Conservation (phyloP, 2,888 invertebrate genomes). For the Heteromyza rotundicornis region DNA sequence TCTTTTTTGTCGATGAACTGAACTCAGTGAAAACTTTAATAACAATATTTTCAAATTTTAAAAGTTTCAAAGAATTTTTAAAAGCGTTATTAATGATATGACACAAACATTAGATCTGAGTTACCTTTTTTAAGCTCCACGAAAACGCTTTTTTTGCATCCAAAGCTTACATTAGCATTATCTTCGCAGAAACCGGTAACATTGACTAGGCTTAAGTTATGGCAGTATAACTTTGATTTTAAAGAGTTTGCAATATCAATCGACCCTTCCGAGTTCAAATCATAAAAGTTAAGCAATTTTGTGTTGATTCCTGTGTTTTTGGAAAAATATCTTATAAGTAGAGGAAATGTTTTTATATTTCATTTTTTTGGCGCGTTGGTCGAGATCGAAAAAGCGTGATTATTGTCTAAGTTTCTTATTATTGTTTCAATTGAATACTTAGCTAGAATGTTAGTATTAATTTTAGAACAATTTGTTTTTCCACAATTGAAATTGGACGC, state of each 20-base stretch:
- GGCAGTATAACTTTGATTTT: constrained; percentile 10
- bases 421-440: constrained; percentile 13
- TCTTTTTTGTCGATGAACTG: constrained; percentile 22
- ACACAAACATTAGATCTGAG: constrained; percentile 10
- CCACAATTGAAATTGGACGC: constrained; percentile 19
- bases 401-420: constrained; percentile 7
- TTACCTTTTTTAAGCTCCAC: constrained; percentile 22
- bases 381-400: constrained; percentile 11
- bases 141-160: constrained; percentile 21
- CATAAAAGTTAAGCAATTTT: constrained; percentile 12
- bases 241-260: constrained; percentile 15
- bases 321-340: constrained; percentile 6
- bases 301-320: neutral
- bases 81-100: constrained; percentile 20
- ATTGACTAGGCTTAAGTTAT: constrained; percentile 10
- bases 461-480: constrained; percentile 11
- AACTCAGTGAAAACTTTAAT: constrained; percentile 24
- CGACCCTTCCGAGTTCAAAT: constrained; percentile 13
- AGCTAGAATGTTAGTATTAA: constrained; percentile 9
- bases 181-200: constrained; percentile 23
- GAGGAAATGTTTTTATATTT: constrained; percentile 10
- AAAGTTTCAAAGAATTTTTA: constrained; percentile 14
- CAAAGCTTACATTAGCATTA: constrained; percentile 28
- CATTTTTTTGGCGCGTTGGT: constrained; percentile 16
- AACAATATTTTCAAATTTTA: constrained; percentile 24